A percentile compares a stretch with the other conserved stretches of the same genome.
phyloP scores from a whole-genome alignment of 2,113 vertebrate species.

The Artemisiospiza belli region DNA sequence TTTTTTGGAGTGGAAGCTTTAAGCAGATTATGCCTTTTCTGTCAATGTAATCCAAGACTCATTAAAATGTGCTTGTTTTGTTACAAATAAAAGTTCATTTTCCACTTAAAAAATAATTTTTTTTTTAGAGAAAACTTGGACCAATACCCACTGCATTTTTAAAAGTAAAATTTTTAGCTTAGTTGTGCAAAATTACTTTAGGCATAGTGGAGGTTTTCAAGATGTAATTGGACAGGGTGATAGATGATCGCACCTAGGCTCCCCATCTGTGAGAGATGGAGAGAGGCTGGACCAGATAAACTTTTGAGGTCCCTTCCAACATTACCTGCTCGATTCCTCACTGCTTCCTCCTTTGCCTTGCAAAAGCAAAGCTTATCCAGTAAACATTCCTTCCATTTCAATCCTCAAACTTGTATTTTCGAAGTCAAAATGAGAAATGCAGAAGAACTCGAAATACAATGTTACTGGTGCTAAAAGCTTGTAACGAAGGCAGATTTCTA shows the following conservation, averaged over 20 bases:
- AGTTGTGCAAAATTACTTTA: not conserved
- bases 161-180: not conserved
- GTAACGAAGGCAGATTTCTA: not conserved
- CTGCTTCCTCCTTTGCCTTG: rapidly evolving
- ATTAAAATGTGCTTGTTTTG: not conserved
- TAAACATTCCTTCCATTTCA: not conserved
- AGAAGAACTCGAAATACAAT: not conserved
- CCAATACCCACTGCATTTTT: not conserved
- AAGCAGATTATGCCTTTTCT: not conserved
- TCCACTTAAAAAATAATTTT: not conserved
- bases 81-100: not conserved
- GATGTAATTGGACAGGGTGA: not conserved
- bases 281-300: not conserved
- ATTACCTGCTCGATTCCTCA: rapidly evolving
- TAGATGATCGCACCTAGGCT: not conserved
- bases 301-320: not conserved
- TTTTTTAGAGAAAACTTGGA: not conserved
- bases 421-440: not conserved
- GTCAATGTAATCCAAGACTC: not conserved
- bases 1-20: not conserved
- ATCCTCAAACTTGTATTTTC: not conserved
- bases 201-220: not conserved
- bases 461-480: not conserved
- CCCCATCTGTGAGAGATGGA: no score
- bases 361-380: not conserved